Conservation (phyloP, 2,888 invertebrate genomes). For the Sarcophaga caerulescens region DNA sequence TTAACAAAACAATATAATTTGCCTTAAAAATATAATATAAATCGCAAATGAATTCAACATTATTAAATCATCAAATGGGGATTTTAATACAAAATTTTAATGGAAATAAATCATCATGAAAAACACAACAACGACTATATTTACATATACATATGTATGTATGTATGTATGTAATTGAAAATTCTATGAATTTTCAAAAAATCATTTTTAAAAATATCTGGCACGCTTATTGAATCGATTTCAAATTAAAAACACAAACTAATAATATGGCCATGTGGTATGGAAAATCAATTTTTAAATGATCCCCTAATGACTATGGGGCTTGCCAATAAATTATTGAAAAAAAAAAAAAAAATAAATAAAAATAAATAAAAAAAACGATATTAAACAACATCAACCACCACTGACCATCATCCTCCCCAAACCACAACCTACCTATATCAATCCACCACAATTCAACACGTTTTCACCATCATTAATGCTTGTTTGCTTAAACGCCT, state of each 20-base stretch:
- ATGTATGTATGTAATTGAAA: conserved; percentile 51
- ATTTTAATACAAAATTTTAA: conserved; percentile 18
- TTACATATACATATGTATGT: conserved; percentile 17
- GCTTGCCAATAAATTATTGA: conserved; percentile 31
- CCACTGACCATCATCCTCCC: conserved; percentile 32
- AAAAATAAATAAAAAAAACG: conserved; percentile 16
- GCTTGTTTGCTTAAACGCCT: conserved; percentile 27
- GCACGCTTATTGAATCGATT: conserved; percentile 51
- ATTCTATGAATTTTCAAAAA: conserved; percentile 34
- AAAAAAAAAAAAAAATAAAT: conserved; percentile 4
- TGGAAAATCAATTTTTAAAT: conserved; percentile 12
- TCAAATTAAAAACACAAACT: background rate
- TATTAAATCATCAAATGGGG: conserved; percentile 46
- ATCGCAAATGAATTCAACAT: conserved; percentile 27
- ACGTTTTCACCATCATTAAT: conserved; percentile 18
- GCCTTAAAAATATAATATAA: conserved; percentile 40
- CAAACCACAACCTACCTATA: background rate
- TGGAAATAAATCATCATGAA: conserved; percentile 43
- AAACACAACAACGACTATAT: conserved; percentile 17
- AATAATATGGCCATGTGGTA: conserved; percentile 51
- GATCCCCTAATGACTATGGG: conserved; percentile 3
- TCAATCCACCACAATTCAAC: background rate
- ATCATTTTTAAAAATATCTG: conserved; percentile 29
- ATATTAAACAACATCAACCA: conserved; percentile 22
- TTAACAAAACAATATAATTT: conserved; percentile 32